These are phyloP conservation scores for Meriones psammophilus DNA, from an alignment of 2,797 vertebrate species.

Conservation along the genomic window DNA sequence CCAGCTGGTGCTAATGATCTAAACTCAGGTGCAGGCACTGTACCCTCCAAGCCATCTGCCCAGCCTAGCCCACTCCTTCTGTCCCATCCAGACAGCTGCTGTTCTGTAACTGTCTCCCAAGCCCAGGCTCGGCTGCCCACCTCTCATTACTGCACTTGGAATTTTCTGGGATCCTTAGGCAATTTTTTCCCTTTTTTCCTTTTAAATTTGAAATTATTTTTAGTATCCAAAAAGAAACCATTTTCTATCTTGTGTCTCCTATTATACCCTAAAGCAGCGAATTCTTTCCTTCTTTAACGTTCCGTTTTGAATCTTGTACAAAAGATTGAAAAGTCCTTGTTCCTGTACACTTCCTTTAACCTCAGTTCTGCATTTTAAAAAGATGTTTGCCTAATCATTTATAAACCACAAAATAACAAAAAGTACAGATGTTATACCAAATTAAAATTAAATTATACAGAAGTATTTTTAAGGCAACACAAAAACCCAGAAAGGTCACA, in stretches of 20 bases:
- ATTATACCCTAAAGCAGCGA: background rate
- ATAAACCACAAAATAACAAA: constrained; percentile 38
- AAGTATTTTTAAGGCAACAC: background rate
- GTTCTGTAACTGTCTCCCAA: background rate
- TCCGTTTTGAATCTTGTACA: background rate
- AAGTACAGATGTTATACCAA: constrained; percentile 5
- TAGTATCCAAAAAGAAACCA: background rate
- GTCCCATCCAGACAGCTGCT: background rate
- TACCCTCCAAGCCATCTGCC: background rate
- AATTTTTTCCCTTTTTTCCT: background rate
- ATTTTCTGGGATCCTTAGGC: background rate
- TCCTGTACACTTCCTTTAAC: background rate
- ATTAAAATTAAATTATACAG: constrained; percentile 57
- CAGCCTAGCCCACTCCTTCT: background rate
- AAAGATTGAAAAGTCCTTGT: background rate
- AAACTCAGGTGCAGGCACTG: background rate
- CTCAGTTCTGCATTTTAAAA: background rate
- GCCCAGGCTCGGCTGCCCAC: background rate
- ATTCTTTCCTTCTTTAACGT: background rate
- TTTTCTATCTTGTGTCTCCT: background rate
- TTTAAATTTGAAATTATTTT: background rate
- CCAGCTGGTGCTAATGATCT: background rate
- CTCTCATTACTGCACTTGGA: background rate
- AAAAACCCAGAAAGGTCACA: background rate
- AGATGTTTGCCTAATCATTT: constrained; percentile 46